A percentile compares a stretch with the other conserved stretches of the same genome.
phyloP scores from a whole-genome alignment of 2,888 invertebrate species.

The Leptinotarsa haldemani region DNA sequence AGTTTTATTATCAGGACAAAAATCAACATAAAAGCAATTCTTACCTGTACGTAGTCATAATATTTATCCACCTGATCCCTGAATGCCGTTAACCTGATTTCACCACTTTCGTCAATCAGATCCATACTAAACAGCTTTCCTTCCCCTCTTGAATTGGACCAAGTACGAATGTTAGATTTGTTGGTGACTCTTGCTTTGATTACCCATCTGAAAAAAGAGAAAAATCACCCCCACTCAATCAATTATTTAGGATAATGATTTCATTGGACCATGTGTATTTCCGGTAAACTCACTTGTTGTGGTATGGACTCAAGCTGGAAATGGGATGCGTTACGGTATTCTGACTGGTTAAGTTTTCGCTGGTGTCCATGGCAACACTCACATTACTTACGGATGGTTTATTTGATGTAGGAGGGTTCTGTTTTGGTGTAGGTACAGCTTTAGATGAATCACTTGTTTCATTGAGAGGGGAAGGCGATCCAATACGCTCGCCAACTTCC shows the following conservation, averaged over 20 bases:
- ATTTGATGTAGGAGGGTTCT: slow-evolving; percentile 23
- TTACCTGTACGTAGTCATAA: slow-evolving; percentile 87
- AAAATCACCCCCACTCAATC: background rate
- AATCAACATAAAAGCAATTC: slow-evolving; percentile 4
- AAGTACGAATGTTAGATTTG: slow-evolving; percentile 84
- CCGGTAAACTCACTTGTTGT: slow-evolving; percentile 77
- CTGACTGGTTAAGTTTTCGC: slow-evolving; percentile 54
- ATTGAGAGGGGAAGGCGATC: slow-evolving; percentile 76
- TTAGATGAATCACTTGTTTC: slow-evolving; percentile 38
- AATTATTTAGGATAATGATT: background rate
- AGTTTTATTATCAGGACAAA: background rate
- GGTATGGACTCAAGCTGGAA: slow-evolving; percentile 89
- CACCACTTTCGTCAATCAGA: slow-evolving; percentile 92
- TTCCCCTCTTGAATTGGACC: slow-evolving; percentile 93
- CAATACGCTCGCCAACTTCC: slow-evolving; percentile 80
- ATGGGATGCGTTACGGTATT: slow-evolving; percentile 77
- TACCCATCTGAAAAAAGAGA: slow-evolving; percentile 76
- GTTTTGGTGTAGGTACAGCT: slow-evolving; percentile 29
- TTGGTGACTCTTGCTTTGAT: slow-evolving; percentile 89
- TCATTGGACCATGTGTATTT: too few relatives aligned
- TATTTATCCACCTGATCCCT: slow-evolving; percentile 88
- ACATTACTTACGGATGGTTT: slow-evolving; percentile 29
- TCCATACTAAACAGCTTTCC: slow-evolving; percentile 95
- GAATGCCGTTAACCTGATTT: slow-evolving; percentile 93
- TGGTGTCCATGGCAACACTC: slow-evolving; percentile 24